Conservation (phyloP, 2,113 vertebrate species). For the Myotis lucifugus region DNA sequence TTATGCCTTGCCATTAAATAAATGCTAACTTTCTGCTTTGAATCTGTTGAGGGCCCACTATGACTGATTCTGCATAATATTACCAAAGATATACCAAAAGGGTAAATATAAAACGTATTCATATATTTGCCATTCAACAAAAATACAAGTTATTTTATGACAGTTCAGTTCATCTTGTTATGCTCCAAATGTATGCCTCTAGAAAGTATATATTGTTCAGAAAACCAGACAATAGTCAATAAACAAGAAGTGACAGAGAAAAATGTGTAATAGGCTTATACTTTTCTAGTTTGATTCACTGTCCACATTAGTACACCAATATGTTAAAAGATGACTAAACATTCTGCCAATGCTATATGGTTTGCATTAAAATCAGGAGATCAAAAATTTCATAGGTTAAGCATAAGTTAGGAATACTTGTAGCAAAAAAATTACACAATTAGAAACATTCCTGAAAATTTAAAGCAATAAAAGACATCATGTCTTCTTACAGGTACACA, state of each 20-base stretch:
- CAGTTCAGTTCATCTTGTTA: slow-evolving; percentile 8
- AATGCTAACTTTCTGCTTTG: slow-evolving; percentile 41
- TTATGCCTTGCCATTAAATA: slow-evolving; percentile 32
- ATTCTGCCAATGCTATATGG: not conserved
- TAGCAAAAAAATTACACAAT: not conserved
- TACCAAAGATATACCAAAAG: not conserved
- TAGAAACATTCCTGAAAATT: slow-evolving; percentile 24
- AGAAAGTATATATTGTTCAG: not conserved
- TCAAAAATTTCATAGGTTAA: not conserved
- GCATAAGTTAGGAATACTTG: not conserved
- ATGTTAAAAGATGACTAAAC: slow-evolving; percentile 14
- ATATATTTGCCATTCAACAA: slow-evolving; percentile 23
- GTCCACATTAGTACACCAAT: not conserved
- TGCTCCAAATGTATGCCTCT: not conserved
- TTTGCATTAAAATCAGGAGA: slow-evolving; percentile 36
- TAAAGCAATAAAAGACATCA: slow-evolving; percentile 9
- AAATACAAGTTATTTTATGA: slow-evolving; percentile 22
- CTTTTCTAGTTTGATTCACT: slow-evolving; percentile 30
- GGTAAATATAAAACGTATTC: not conserved
- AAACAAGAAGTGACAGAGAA: slow-evolving; percentile 5
- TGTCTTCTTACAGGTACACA: not conserved
- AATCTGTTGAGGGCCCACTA: not conserved
- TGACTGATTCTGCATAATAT: not conserved
- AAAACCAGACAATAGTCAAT: not conserved
- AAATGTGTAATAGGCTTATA: slow-evolving; percentile 15